A percentile compares a stretch with the other conserved stretches of the same genome.
phyloP scores from a whole-genome alignment of 1,140 invertebrate genomes.

The Trachymyrmex septentrionalis region DNA sequence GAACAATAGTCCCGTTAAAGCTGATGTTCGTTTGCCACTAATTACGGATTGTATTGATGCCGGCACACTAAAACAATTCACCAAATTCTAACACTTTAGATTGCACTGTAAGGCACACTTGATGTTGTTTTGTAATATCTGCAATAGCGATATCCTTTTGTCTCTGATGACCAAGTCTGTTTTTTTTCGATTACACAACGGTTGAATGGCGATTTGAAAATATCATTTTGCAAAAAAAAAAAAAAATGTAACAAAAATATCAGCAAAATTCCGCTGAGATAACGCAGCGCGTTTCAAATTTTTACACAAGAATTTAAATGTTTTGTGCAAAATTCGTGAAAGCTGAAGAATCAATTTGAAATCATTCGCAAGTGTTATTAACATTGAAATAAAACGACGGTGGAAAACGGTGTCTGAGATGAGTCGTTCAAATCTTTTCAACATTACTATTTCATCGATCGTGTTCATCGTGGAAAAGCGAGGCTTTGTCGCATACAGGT shows the following conservation, averaged over 20 bases:
- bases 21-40: slow-evolving; percentile 62
- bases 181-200: background rate
- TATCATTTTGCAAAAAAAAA: background rate
- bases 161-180: background rate
- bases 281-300: background rate
- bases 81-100: slow-evolving; percentile 50
- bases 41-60: slow-evolving; percentile 52
- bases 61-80: slow-evolving; percentile 39
- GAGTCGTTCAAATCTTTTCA: slow-evolving; percentile 15
- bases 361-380: slow-evolving; percentile 16
- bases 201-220: slow-evolving; percentile 14
- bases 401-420: background rate
- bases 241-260: background rate
- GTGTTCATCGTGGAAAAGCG: background rate
- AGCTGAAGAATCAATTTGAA: slow-evolving; percentile 11
- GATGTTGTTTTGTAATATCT: slow-evolving; percentile 28
- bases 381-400: background rate
- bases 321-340: background rate
- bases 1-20: slow-evolving; percentile 56
- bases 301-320: background rate
- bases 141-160: slow-evolving; percentile 14
- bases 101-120: background rate
- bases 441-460: slow-evolving; percentile 17
- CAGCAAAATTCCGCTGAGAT: background rate
- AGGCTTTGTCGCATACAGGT: background rate